phyloP scores from a whole-genome alignment of 2,888 invertebrate species.

The Glaucopsyche alexis region DNA sequence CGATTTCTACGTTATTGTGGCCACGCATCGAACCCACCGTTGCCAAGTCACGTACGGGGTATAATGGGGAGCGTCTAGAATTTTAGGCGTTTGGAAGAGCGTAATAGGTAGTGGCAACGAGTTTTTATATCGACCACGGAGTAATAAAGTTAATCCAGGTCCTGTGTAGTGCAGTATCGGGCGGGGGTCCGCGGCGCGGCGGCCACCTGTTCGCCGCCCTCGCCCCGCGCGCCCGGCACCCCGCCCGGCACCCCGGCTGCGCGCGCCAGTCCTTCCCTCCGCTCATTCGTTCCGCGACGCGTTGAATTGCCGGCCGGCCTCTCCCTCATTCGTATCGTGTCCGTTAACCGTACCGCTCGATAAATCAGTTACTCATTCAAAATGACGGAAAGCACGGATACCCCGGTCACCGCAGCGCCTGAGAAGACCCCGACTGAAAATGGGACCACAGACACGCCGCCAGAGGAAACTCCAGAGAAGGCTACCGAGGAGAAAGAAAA shows the following conservation, averaged over 20 bases:
- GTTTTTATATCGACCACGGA: constrained; percentile 59
- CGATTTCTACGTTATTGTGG: constrained; percentile 45
- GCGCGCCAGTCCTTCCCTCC: constrained; percentile 71
- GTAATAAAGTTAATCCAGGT: constrained; percentile 74
- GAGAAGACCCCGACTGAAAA: constrained; percentile 80
- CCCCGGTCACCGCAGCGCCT: constrained; percentile 75
- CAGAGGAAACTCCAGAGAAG: constrained; percentile 76
- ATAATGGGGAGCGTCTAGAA: constrained; percentile 44
- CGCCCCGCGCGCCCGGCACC: constrained; percentile 41
- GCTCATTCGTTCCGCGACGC: constrained; percentile 77
- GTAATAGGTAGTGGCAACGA: constrained; percentile 48
- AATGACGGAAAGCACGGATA: constrained; percentile 78
- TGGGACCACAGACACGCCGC: constrained; percentile 70
- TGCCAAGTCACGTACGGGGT: constrained; percentile 67
- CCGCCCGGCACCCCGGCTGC: constrained; percentile 51
- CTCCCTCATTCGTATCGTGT: constrained; percentile 62
- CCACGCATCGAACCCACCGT: constrained; percentile 44
- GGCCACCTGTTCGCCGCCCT: constrained; percentile 67
- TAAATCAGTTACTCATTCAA: constrained; percentile 49
- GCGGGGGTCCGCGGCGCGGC: constrained; percentile 52
- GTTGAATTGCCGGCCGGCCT: constrained; percentile 71
- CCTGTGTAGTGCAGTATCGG: constrained; percentile 63
- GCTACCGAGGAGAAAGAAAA: constrained; percentile 78
- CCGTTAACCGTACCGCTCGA: constrained; percentile 60
- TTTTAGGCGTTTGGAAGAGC: constrained; percentile 36